Evolutionary conservation across 2,797 vertebrate genomes (phyloP).

Genomic region (Pitangus sulphuratus): DNA sequence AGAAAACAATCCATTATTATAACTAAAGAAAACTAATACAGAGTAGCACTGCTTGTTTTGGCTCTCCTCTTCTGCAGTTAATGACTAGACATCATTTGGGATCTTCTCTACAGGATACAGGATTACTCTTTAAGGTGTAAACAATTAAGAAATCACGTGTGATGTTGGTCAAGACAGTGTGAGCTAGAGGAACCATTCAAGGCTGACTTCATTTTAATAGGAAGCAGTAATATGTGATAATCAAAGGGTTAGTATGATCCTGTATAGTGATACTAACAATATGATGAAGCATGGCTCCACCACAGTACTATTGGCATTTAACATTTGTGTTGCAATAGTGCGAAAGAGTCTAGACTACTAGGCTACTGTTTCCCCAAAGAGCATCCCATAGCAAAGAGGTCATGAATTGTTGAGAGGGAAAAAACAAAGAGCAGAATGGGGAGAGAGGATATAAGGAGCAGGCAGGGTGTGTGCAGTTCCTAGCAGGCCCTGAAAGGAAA

Average conservation of each 20-base stretch:
- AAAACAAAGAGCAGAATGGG: rapidly evolving
- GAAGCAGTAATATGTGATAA: background rate
- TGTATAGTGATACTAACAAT: background rate
- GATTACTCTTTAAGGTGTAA: background rate
- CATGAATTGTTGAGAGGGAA: background rate
- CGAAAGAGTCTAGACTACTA: too few species aligned
- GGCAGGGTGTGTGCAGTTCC: background rate
- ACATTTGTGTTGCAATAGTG: background rate
- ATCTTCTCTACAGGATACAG: background rate
- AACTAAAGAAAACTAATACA: background rate
- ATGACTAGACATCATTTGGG: background rate
- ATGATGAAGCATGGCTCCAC: background rate
- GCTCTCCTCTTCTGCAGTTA: background rate
- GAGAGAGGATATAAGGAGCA: background rate
- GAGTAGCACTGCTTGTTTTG: background rate
- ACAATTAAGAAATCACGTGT: background rate
- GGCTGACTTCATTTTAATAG: background rate
- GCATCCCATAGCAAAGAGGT: rapidly evolving
- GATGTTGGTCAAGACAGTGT: background rate
- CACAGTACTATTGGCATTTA: background rate
- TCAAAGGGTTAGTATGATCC: background rate
- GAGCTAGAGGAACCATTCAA: background rate
- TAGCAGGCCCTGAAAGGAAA: background rate
- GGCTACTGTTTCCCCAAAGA: background rate
- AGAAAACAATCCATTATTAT: background rate